These are phyloP conservation scores for Ctenochaetus hawaiiensis DNA, from an alignment of 2,797 vertebrate genomes.

Conservation along the genomic window DNA sequence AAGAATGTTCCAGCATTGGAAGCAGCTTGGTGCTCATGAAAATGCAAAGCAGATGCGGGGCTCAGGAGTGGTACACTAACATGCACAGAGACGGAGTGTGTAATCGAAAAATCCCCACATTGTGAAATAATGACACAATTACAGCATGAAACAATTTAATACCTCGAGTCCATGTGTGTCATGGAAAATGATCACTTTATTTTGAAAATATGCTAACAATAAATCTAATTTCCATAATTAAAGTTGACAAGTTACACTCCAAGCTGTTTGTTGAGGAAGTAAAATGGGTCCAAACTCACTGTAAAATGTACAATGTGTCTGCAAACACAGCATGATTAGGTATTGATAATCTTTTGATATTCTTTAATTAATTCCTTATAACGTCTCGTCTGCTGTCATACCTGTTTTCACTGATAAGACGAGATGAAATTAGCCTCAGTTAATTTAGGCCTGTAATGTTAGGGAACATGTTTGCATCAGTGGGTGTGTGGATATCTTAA, in stretches of 20 bases:
- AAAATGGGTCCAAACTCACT: not conserved
- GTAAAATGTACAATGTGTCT: not conserved
- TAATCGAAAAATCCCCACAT: slow-evolving; percentile 32
- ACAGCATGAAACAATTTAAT: slow-evolving; percentile 13
- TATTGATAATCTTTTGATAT: not conserved
- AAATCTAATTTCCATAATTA: slow-evolving; percentile 23
- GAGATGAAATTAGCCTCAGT: slow-evolving; percentile 33
- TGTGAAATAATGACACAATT: slow-evolving; percentile 30
- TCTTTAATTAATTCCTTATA: slow-evolving; percentile 8
- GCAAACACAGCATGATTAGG: not conserved
- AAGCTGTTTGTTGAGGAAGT: not conserved
- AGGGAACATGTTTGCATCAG: slow-evolving; percentile 38
- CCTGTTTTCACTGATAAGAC: slow-evolving; percentile 19
- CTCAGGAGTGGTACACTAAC: slow-evolving; percentile 22
- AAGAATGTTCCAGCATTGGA: slow-evolving; percentile 59
- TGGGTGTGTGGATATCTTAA: slow-evolving; percentile 46
- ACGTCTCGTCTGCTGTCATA: not conserved
- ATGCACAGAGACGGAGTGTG: slow-evolving; percentile 14
- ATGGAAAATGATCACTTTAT: slow-evolving; percentile 20
- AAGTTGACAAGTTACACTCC: not conserved
- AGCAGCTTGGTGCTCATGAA: slow-evolving; percentile 64
- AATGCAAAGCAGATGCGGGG: slow-evolving; percentile 80
- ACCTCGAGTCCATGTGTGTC: not conserved
- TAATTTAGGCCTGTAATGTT: slow-evolving; percentile 45
- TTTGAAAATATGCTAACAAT: slow-evolving; percentile 12